Conservation (phyloP, 2,113 vertebrate species). For the Engystomops pustulosus region DNA sequence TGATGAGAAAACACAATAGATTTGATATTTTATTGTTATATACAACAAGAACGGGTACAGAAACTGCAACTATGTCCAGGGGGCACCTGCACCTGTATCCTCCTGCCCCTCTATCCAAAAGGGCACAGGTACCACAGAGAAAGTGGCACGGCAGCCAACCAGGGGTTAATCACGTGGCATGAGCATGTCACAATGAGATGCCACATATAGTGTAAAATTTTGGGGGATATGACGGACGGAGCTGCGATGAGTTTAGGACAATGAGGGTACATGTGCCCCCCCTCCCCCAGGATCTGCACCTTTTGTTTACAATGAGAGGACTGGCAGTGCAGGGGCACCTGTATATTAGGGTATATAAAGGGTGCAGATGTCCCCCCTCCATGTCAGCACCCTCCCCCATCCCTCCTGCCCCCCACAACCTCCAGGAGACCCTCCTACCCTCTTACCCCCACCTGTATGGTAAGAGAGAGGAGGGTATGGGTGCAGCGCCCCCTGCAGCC, state of each 20-base stretch:
- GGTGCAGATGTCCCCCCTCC: conserved; percentile 9
- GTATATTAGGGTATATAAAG: not conserved
- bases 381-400: not conserved
- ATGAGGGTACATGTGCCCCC: not conserved
- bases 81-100: not conserved
- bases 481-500: not conserved
- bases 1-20: not conserved
- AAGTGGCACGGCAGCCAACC: not conserved
- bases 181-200: no score
- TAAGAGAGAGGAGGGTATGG: no score
- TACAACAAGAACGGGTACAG: not conserved
- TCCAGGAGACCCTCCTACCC: not conserved
- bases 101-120: not conserved
- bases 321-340: not conserved
- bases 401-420: conserved; percentile 5
- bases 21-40: not conserved
- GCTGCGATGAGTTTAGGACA: not conserved
- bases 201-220: not conserved
- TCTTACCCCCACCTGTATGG: not conserved
- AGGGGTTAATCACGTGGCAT: no score
- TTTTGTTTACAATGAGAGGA: not conserved
- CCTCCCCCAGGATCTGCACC: not conserved
- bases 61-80: no score
- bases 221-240: not conserved
- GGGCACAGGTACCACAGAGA: not conserved